Evolutionary conservation across 2,113 vertebrate species (phyloP).

Genomic region (Pteronura brasiliensis): DNA sequence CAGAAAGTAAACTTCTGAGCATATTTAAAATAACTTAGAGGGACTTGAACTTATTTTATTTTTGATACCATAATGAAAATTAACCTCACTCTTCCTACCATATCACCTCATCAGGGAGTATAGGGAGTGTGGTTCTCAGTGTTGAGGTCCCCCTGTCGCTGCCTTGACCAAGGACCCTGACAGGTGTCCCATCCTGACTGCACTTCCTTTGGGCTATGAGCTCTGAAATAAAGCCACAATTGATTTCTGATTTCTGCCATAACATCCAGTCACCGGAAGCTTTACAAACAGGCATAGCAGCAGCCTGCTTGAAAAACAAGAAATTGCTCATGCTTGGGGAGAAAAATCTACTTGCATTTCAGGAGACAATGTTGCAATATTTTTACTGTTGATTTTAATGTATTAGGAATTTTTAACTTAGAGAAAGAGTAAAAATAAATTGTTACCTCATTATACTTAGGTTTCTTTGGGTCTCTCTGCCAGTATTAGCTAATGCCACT

Average conservation of each 20-base stretch:
- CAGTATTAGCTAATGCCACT: background rate
- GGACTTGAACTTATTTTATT: background rate
- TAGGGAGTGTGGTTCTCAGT: background rate
- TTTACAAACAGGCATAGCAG: slow-evolving; percentile 2
- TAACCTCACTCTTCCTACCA: background rate
- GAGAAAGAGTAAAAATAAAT: slow-evolving; percentile 57
- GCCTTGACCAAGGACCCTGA: background rate
- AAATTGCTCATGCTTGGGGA: slow-evolving; percentile 26
- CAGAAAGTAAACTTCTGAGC: slow-evolving; percentile 20
- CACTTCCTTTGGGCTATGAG: background rate
- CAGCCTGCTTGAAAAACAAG: slow-evolving; percentile 10
- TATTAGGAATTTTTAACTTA: slow-evolving; percentile 50
- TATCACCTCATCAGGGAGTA: background rate
- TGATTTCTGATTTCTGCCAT: background rate
- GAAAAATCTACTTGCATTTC: slow-evolving; percentile 65
- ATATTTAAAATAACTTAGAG: slow-evolving; percentile 52
- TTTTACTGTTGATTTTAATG: slow-evolving; percentile 40
- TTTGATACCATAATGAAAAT: slow-evolving; percentile 62
- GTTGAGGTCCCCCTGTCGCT: background rate
- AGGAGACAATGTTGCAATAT: slow-evolving; percentile 49
- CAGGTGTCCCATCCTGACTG: background rate
- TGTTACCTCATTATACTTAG: slow-evolving; percentile 22
- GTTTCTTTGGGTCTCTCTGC: slow-evolving; percentile 19
- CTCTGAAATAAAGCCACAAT: background rate
- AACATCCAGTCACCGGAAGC: background rate